Conservation (phyloP, 2,797 vertebrate species). For the Hyperoplus lanceolatus region DNA sequence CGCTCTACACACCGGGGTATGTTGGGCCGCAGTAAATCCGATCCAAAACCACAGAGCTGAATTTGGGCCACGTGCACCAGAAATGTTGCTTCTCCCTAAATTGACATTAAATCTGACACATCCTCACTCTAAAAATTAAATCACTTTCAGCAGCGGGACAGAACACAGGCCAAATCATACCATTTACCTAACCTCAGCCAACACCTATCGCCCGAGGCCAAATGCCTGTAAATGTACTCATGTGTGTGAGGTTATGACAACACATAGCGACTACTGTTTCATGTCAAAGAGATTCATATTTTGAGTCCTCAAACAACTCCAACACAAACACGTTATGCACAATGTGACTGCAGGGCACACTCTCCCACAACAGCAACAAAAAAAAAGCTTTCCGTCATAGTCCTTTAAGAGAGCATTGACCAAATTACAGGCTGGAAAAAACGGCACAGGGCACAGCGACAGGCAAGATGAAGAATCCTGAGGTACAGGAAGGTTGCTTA, state of each 20-base stretch:
- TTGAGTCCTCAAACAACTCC: conserved; percentile 56
- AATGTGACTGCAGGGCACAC: conserved; percentile 47
- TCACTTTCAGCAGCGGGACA: conserved; percentile 60
- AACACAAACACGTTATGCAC: conserved; percentile 74
- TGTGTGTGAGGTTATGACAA: conserved; percentile 75
- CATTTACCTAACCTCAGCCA: conserved; percentile 75
- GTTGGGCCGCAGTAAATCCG: conserved; percentile 64
- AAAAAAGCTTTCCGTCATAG: conserved; percentile 26
- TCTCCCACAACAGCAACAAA: not conserved
- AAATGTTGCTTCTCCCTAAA: conserved; percentile 70
- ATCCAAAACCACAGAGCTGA: conserved; percentile 73
- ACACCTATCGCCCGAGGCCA: conserved; percentile 63
- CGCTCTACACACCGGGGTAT: conserved; percentile 61
- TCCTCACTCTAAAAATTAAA: conserved; percentile 74
- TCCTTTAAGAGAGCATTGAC: conserved; percentile 25
- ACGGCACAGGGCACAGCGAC: conserved; percentile 32
- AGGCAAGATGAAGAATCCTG: conserved; percentile 54
- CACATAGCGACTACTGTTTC: conserved; percentile 73
- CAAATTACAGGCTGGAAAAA: conserved; percentile 55
- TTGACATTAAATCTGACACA: conserved; percentile 77
- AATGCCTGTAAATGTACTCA: conserved; percentile 78
- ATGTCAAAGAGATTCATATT: conserved; percentile 74
- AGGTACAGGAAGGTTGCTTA: conserved; percentile 37
- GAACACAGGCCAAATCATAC: conserved; percentile 69
- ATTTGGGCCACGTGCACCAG: conserved; percentile 60